Conservation (phyloP, 2,113 vertebrate species). For the Mugil cephalus region DNA sequence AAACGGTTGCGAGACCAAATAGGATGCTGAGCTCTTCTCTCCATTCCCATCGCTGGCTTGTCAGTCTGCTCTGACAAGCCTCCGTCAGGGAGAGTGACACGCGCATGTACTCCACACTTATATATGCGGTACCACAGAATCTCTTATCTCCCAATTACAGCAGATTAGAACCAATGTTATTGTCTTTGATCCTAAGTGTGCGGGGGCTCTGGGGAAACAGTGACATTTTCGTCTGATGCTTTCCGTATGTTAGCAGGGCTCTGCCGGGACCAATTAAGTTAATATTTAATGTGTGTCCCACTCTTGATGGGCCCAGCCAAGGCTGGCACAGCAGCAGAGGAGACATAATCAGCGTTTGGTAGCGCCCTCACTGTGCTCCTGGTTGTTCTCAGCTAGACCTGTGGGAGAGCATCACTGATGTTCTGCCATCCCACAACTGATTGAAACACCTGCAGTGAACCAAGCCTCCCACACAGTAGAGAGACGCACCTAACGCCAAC, state of each 20-base stretch:
- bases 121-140: constrained; percentile 58
- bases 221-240: constrained; percentile 82
- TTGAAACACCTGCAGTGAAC: constrained; percentile 72
- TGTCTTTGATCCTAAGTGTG: constrained; percentile 83
- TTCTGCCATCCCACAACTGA: constrained; percentile 71
- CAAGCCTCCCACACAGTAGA: constrained; percentile 25
- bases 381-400: constrained; percentile 69
- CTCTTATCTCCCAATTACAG: constrained; percentile 84
- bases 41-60: constrained; percentile 44
- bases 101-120: constrained; percentile 30
- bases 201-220: constrained; percentile 74
- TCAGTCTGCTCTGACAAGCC: constrained; percentile 65
- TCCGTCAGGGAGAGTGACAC: constrained; percentile 60
- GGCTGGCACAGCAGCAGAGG: constrained; percentile 74
- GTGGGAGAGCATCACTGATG: constrained; percentile 72
- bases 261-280: constrained; percentile 84
- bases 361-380: constrained; percentile 60
- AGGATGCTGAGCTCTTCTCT: constrained; percentile 54
- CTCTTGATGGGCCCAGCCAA: constrained; percentile 71
- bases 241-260: constrained; percentile 77
- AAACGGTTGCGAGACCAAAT: constrained; percentile 36
- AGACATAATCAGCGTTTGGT: constrained; percentile 67
- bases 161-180: constrained; percentile 83
- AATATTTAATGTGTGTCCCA: constrained; percentile 84
- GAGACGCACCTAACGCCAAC: constrained; percentile 38